Evolutionary conservation across 2,888 invertebrate species (phyloP).

Genomic region (Enchytraeus crypticus): DNA sequence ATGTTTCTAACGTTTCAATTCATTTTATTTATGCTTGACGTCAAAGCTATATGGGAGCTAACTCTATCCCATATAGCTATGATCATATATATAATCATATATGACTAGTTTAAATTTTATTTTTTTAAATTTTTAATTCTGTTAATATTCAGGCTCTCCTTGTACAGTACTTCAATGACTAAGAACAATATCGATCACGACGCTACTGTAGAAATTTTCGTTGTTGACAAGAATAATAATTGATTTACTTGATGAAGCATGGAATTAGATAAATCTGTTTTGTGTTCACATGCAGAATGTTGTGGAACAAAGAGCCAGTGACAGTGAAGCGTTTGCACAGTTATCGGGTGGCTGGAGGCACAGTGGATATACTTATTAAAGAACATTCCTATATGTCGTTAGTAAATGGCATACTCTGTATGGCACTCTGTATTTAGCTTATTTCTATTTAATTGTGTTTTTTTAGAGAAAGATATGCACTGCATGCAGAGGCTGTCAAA

Average conservation of each 20-base stretch:
- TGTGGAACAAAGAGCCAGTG: slow-evolving; percentile 39
- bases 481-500: too few relatives aligned
- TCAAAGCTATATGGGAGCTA: too few relatives aligned
- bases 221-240: background rate
- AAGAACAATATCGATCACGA: background rate
- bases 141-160: background rate
- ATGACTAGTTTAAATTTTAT: too few relatives aligned
- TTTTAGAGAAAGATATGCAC: too few relatives aligned
- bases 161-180: background rate
- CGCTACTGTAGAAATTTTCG: background rate
- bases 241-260: background rate
- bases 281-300: slow-evolving; percentile 32
- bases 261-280: background rate
- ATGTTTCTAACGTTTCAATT: too few relatives aligned
- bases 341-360: slow-evolving; percentile 34
- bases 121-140: too few relatives aligned
- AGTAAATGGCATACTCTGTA: background rate
- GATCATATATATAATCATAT: too few relatives aligned
- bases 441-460: too few relatives aligned
- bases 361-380: slow-evolving; percentile 45
- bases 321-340: slow-evolving; percentile 41
- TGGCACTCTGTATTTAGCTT: background rate
- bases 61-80: too few relatives aligned
- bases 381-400: slow-evolving; percentile 44
- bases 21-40: too few relatives aligned